Conservation (phyloP, 2,888 invertebrate genomes). For the Tenthredo notha region DNA sequence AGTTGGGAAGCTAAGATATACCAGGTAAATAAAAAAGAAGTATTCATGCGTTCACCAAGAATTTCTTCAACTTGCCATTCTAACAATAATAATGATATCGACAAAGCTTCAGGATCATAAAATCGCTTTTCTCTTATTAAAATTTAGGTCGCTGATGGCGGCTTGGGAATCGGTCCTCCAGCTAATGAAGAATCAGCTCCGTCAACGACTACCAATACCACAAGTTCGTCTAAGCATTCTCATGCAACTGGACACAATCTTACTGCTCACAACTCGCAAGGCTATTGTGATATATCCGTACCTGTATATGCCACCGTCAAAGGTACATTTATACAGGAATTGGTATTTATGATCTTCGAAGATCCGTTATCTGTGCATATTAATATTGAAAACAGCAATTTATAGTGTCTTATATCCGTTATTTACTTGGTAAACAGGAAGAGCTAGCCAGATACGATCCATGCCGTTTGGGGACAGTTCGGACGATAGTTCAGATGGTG, state of each 20-base stretch:
- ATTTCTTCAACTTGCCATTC: neutral
- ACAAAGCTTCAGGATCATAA: neutral
- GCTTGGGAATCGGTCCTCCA: slow-evolving; percentile 75
- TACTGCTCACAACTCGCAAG: slow-evolving; percentile 82
- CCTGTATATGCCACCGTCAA: slow-evolving; percentile 98
- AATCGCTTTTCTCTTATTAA: slow-evolving; percentile 17
- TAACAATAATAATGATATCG: neutral
- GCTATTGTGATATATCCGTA: slow-evolving; percentile 94
- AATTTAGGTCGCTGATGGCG: slow-evolving; percentile 75
- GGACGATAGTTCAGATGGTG: slow-evolving; percentile 96
- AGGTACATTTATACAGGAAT: slow-evolving; percentile 76
- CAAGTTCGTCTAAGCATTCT: slow-evolving; percentile 76
- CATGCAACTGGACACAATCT: slow-evolving; percentile 75
- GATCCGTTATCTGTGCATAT: neutral
- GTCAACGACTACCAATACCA: slow-evolving; percentile 73
- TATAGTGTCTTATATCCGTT: neutral
- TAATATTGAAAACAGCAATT: neutral
- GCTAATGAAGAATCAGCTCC: slow-evolving; percentile 74
- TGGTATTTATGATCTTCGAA: slow-evolving; percentile 23
- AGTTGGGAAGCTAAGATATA: slow-evolving; percentile 98
- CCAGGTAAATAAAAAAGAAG: slow-evolving; percentile 82
- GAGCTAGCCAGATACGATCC: slow-evolving; percentile 96
- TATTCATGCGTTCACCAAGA: neutral
- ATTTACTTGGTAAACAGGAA: slow-evolving; percentile 70
- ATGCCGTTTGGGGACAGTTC: slow-evolving; percentile 98